Evolutionary conservation across 1,140 invertebrate genomes (phyloP), one percentile per base, ranked within the genome.

Genomic region (Lepidurus arcticus): DNA sequence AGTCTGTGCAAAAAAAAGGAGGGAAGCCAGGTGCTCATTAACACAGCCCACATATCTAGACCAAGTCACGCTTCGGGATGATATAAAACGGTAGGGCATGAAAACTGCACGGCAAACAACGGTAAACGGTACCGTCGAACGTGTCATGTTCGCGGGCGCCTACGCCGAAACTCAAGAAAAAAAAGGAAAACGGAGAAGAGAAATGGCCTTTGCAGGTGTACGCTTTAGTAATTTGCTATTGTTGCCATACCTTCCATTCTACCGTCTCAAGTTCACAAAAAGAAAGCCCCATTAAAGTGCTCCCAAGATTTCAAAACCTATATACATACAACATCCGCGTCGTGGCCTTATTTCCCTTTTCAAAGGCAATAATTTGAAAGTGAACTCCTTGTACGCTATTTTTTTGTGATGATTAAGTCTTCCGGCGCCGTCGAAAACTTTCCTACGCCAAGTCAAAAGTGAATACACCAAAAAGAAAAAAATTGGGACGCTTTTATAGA

Each of bases 11-110:
- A 65, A 65, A 10, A 65, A 16, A 65, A 16, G 53, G 6, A 7
- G 13, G 53, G 6, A 65, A 65, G 3, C 53, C 53, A 65, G 53
- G 53, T 65, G 53, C 53, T 65, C 53, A 65, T 65, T 65, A 65
- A 65, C n/a, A 16, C 53, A 65, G 21, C 1, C 53, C 21, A 13
- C 53, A 65, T 65, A 65, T 65, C 53, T 65, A 65, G 53, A 65
- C 53, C 53, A 65, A 65, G 53, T 65, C 53, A 65, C 53, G 53
- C n/a, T 65, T 21, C 53, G 16, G 53, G 53, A 65, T 65, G 53
- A 65, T 21, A 65, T 65, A 65, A 65, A 65, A 65, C 53, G 53
- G 53, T 16, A 7, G 53, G 6, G 53, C 53, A 65, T 65, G 53
- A 21, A 65, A 65, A 65, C 53, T 21, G 16, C 16, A 65, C 13